phyloP scores from a whole-genome alignment of 2,888 invertebrate species.

The Spodoptera exigua region DNA sequence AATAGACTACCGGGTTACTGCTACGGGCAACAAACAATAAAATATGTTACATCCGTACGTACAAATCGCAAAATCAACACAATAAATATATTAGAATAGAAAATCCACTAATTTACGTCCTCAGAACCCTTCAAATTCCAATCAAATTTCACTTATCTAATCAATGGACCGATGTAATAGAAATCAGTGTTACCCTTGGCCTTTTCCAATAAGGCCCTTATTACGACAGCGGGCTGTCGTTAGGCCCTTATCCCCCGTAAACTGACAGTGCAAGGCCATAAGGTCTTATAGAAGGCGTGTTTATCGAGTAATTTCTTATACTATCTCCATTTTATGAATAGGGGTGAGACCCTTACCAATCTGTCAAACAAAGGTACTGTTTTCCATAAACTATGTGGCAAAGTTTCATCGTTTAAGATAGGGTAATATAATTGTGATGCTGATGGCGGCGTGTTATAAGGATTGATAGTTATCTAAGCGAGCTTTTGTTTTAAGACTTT shows the following conservation, averaged over 20 bases:
- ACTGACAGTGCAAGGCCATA: conserved; percentile 24
- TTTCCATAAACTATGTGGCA: conserved; percentile 5
- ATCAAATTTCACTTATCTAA: conserved; percentile 39
- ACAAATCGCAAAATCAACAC: not conserved
- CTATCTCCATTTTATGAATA: conserved; percentile 9
- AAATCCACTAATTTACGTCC: not conserved
- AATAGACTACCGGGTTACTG: no score
- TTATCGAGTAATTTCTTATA: conserved; percentile 29
- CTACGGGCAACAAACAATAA: no score
- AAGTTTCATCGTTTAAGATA: not conserved
- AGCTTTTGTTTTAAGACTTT: not conserved
- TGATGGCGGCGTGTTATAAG: conserved; percentile 8
- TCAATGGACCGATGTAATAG: conserved; percentile 14
- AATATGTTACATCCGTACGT: no score
- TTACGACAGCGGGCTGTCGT: conserved; percentile 23
- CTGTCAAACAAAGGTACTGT: conserved; percentile 13
- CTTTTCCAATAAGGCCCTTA: conserved; percentile 41
- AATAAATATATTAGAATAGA: not conserved
- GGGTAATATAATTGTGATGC: conserved; percentile 22
- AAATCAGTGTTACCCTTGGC: conserved; percentile 26
- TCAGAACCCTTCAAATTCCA: conserved; percentile 9
- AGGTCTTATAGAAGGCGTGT: conserved; percentile 21
- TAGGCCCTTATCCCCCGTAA: conserved; percentile 30
- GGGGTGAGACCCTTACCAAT: conserved; percentile 22
- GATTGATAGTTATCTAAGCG: not conserved